phyloP scores from a whole-genome alignment of 2,113 vertebrate genomes.

The Chaetodon auriga region DNA sequence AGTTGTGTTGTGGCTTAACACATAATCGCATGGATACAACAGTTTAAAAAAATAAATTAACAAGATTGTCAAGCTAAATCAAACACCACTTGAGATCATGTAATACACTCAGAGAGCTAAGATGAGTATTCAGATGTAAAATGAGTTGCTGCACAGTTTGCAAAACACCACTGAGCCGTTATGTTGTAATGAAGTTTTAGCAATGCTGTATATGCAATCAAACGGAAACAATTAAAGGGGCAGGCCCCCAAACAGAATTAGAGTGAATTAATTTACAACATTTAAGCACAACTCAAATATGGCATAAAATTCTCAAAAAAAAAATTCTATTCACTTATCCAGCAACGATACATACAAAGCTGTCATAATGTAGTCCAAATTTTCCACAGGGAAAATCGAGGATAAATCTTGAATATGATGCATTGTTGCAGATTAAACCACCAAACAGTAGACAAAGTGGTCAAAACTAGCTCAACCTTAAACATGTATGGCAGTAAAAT shows the following conservation, averaged over 20 bases:
- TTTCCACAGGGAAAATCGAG: too few species aligned
- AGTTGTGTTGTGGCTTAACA: constrained; percentile 6
- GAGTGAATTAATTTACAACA: not conserved
- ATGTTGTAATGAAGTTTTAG: not conserved
- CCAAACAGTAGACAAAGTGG: too few species aligned
- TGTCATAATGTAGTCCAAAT: not conserved
- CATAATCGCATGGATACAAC: not conserved
- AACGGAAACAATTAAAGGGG: constrained; percentile 6
- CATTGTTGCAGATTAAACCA: too few species aligned
- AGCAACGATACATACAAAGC: not conserved
- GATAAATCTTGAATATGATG: too few species aligned
- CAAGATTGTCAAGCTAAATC: constrained; percentile 1
- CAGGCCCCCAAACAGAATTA: not conserved
- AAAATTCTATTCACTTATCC: not conserved
- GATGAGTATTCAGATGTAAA: constrained; percentile 9
- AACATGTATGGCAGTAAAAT: too few species aligned
- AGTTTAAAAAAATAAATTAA: constrained; percentile 1
- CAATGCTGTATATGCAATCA: not conserved
- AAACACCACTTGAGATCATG: constrained; percentile 21
- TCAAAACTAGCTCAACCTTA: too few species aligned
- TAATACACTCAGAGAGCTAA: not conserved
- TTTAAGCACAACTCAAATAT: not conserved
- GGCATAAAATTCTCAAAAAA: not conserved
- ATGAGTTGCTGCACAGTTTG: constrained; percentile 6
- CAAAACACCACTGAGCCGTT: not conserved